These are phyloP conservation scores for Strigops habroptila DNA, from an alignment of 2,113 vertebrate species.

Conservation along the genomic window DNA sequence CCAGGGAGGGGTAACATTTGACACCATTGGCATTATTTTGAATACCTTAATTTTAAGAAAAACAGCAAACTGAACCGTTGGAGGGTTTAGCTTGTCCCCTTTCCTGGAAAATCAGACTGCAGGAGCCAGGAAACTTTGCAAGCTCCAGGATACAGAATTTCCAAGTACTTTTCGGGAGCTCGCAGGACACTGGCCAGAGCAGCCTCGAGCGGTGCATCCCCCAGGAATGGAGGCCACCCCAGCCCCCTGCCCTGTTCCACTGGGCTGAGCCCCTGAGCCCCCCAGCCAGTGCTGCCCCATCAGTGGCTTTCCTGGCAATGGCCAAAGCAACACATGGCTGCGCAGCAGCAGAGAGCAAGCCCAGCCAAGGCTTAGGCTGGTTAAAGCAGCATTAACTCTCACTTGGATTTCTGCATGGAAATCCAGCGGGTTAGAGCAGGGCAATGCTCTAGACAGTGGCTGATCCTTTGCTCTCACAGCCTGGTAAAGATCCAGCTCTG, in stretches of 20 bases:
- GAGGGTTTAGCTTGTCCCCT: slow-evolving; percentile 25
- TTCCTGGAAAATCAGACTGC: slow-evolving; percentile 46
- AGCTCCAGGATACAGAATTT: slow-evolving; percentile 13
- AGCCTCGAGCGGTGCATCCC: not conserved
- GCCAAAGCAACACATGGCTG: not conserved
- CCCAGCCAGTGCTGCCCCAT: not conserved
- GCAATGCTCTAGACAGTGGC: not conserved
- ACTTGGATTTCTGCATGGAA: slow-evolving; percentile 38
- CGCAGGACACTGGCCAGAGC: not conserved
- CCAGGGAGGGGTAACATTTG: not conserved
- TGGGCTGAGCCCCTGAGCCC: not conserved
- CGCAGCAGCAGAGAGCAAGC: not conserved
- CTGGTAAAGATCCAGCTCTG: slow-evolving; percentile 9
- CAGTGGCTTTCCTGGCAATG: not conserved
- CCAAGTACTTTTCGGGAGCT: not conserved
- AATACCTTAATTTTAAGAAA: slow-evolving; percentile 1
- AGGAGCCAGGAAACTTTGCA: slow-evolving; percentile 51
- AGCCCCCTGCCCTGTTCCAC: not conserved
- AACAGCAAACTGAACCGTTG: not conserved
- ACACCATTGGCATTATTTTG: not conserved
- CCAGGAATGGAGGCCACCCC: not conserved
- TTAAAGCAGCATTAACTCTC: not conserved
- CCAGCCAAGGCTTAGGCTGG: not conserved
- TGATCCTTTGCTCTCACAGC: not conserved
- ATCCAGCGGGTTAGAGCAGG: slow-evolving; percentile 25